Evolutionary conservation across 2,797 vertebrate genomes (phyloP).

Genomic region (Acanthiza pusilla): DNA sequence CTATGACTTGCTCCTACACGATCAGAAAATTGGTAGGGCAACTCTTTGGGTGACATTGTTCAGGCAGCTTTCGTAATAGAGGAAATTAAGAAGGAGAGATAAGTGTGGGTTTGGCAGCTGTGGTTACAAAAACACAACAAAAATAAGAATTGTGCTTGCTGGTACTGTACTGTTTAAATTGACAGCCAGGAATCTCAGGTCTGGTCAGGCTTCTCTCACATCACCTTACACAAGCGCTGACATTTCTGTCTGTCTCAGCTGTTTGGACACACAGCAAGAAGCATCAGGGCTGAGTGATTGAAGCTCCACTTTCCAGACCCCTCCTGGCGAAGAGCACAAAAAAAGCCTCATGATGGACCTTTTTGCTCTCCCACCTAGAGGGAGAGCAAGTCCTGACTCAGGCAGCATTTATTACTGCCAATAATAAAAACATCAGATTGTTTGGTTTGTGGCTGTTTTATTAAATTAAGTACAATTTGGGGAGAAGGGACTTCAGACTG

Average conservation of each 20-base stretch:
- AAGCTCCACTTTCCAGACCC: neutral
- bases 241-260: neutral
- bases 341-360: neutral
- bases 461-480: neutral
- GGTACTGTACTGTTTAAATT: neutral
- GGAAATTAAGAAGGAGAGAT: neutral
- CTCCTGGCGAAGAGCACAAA: neutral
- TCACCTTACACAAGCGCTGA: neutral
- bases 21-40: neutral
- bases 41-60: neutral
- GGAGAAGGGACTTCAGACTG: neutral
- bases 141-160: neutral
- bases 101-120: neutral
- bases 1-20: neutral
- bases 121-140: neutral
- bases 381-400: neutral
- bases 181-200: neutral
- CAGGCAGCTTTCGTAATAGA: neutral
- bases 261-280: neutral
- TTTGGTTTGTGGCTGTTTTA: neutral
- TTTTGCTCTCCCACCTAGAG: neutral
- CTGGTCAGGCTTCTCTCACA: neutral
- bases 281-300: neutral
- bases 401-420: neutral
- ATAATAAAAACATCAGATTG: neutral